These are phyloP conservation scores for Pangasius krempfi DNA, from an alignment of 2,797 vertebrate genomes.

Conservation along the genomic window DNA sequence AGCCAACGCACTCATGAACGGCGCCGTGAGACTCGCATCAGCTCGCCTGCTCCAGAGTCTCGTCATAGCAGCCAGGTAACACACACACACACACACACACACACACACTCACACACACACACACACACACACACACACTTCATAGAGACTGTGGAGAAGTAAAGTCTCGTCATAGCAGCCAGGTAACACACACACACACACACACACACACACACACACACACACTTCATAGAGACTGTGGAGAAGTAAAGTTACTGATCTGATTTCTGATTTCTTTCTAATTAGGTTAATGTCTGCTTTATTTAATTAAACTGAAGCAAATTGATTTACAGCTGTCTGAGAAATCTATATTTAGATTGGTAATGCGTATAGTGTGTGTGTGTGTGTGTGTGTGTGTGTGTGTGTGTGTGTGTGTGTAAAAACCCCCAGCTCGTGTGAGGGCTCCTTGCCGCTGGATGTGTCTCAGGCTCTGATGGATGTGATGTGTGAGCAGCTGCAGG, in stretches of 20 bases:
- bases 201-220: conserved; percentile 3
- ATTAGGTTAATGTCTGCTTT: neutral
- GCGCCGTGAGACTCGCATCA: conserved; percentile 75
- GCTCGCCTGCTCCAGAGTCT: conserved; percentile 80
- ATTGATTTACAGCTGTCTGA: neutral
- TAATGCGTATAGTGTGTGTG: neutral
- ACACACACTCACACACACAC: neutral
- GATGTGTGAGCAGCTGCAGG: conserved; percentile 80
- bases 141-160: neutral
- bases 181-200: too few relatives aligned
- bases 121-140: too few relatives aligned
- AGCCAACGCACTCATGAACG: conserved; percentile 71
- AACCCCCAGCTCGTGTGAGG: conserved; percentile 74
- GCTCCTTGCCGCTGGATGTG: conserved; percentile 74
- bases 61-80: conserved; percentile 81
- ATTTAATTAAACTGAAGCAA: neutral
- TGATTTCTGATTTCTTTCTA: neutral
- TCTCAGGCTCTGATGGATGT: conserved; percentile 80
- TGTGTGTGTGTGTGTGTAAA: conserved; percentile 27
- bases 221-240: neutral
- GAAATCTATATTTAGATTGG: neutral
- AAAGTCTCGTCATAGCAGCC: conserved; percentile 74
- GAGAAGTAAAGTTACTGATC: neutral
- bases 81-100: conserved; percentile 38
- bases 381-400: conserved; percentile 12